Evolutionary conservation across 1,140 invertebrate genomes (phyloP), one percentile per base, ranked within the genome.

Genomic region (Drosophila nasuta): DNA sequence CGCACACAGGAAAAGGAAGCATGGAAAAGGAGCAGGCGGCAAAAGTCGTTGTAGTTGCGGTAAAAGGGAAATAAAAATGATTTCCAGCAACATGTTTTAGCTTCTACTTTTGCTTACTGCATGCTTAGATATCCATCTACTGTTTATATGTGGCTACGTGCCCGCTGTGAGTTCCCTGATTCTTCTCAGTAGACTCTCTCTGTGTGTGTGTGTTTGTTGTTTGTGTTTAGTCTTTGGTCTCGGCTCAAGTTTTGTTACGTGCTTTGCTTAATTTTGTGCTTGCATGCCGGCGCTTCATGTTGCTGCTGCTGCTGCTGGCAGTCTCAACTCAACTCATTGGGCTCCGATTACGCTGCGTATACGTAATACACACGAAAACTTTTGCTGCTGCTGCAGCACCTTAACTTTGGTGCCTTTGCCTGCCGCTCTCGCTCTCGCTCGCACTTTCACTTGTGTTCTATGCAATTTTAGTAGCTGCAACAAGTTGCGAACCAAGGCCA

Each of bases 241-340:
- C 13, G 56, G 43, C 75, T 82, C 63, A 79, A 82, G 76, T 87
- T 87, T 67, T 56, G 64, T 67, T 88, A 87, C 83, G 83, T 87
- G 83, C 83, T 48, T 46, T 75, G 83, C 79, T 67, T 88, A 87
- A 82, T 87, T 87, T 82, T 64, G 56, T 66, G 73, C 64, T 62
- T 35, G 56, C 48, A 75, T 43, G 57, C 13, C 20, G 35, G 11
- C 54, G 13, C 28, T n/a, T 25, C 20, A 25, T 25, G 20, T 2
- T 25, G 20, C 3, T 25, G 20, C 41, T 33, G 17, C 30, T 46
- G 8, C 56, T 15, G 20, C 51, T 69, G 64, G 49, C 63, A 38
- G 57, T 35, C 45, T 64, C 54, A 63, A 38, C 45, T 64, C 54
- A 63, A 72, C 79, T 79, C 76, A 76, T 77, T 77, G 77, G 48